A percentile compares a stretch with the other conserved stretches of the same genome.
phyloP scores from a whole-genome alignment of 2,113 vertebrate genomes.

The Catagonus wagneri region DNA sequence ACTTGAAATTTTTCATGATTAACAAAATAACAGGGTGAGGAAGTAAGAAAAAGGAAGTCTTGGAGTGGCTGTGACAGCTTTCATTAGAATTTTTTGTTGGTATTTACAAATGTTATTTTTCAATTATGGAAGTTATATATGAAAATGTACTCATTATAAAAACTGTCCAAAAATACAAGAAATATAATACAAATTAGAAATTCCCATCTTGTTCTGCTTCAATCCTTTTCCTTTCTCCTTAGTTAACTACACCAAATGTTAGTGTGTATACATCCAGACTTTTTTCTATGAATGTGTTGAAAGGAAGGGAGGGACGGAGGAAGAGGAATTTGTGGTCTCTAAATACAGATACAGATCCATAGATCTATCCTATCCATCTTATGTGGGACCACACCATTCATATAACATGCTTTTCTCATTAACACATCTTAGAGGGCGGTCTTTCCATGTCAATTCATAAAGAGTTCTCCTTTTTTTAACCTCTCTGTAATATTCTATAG shows the following conservation, averaged over 20 bases:
- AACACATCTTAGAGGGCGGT: background rate
- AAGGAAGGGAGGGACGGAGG: background rate
- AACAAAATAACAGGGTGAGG: conserved; percentile 40
- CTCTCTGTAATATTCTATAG: background rate
- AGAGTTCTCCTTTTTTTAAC: background rate
- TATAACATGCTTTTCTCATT: conserved; percentile 20
- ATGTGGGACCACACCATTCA: background rate
- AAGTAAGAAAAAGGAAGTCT: conserved; percentile 37
- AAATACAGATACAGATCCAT: background rate
- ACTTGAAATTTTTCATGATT: conserved; percentile 52
- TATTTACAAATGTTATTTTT: conserved; percentile 31
- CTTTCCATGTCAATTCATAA: background rate
- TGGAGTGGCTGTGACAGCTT: background rate
- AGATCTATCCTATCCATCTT: background rate
- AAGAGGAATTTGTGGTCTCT: background rate
- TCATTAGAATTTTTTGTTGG: conserved; percentile 46
- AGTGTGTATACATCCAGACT: background rate
- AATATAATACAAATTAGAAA: background rate
- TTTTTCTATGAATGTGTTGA: background rate
- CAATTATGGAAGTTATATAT: background rate
- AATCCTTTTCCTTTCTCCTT: background rate
- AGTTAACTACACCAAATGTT: background rate
- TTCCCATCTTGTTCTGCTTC: background rate
- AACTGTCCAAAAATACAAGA: background rate
- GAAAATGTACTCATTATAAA: conserved; percentile 14